Evolutionary conservation across 1,140 invertebrate genomes (phyloP), one percentile per base, ranked within the genome.

Genomic region (Ceratoteleas bidentatus): DNA sequence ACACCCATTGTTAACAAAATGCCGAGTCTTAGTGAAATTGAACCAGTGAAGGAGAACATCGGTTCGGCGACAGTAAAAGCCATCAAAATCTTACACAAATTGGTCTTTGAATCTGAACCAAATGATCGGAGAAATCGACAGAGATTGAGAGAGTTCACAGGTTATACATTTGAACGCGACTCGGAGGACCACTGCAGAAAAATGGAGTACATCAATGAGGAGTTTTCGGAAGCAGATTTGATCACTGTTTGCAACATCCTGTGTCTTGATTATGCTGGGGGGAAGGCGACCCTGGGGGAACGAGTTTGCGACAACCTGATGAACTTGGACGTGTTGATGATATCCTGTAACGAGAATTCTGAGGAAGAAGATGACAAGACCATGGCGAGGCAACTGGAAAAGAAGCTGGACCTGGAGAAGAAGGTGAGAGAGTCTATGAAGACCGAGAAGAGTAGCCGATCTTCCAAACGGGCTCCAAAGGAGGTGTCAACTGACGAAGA

Each of bases 51-150:
- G 4, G 49, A 69, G 13, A 57, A 49, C 13, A 69, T 69, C 49
- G 38, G 32, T 11, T 14, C 40, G 34, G 57, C 56, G 8, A 49
- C 56, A 50, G 24, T 53, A 6, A 68, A 66, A 43, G 64, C 56
- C 13, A 52, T 75, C 3, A 56, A 43, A 15, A 6, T 6, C 0
- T 53, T 76, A 38, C 47, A 61, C n/a, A 60, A 58, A 13, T 49
- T 76, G 16, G 60, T 76, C 45, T 76, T 53, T 24, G 62, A 61
- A 33, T 15, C 1, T 5, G 45, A 53, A 15, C 60, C 60, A 38
- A 32, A 40, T 10, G 73, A 76, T 45, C 43, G 73, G 54, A 68
- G 53, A 66, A 58, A 58, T 32, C 43, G 72, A 32, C 24, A 75
- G 58, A 53, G 62, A 38, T n/a, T 76, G 13, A n/a, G 62, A 47